Evolutionary conservation across 2,797 vertebrate genomes (phyloP).

Genomic region (Falco berigora): DNA sequence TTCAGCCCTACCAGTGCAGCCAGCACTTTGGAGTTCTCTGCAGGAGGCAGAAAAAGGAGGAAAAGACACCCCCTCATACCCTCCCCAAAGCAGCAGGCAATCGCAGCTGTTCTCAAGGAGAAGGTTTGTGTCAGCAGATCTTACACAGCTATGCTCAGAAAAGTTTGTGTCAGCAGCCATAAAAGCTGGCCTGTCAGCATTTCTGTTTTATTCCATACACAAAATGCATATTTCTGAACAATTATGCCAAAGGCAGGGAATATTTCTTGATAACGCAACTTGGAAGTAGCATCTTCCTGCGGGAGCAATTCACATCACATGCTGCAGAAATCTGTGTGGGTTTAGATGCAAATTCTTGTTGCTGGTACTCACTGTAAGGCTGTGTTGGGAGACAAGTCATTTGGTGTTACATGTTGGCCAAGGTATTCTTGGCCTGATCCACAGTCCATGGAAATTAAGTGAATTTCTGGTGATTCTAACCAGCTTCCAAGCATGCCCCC

Average conservation of each 20-base stretch:
- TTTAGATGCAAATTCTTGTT: background rate
- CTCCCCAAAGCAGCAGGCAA: constrained; percentile 25
- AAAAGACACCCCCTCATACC: background rate
- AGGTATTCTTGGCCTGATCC: background rate
- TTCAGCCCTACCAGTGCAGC: background rate
- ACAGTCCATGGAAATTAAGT: background rate
- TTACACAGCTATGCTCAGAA: constrained; percentile 32
- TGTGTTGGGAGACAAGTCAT: background rate
- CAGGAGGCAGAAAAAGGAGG: background rate
- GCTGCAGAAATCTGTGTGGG: background rate
- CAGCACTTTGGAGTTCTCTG: background rate
- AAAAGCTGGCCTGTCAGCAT: constrained; percentile 63
- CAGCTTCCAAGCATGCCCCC: background rate
- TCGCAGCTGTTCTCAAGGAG: constrained; percentile 59
- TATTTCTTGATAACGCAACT: constrained; percentile 27
- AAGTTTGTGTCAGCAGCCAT: constrained; percentile 64
- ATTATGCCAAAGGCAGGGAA: constrained; percentile 53
- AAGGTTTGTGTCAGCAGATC: constrained; percentile 66
- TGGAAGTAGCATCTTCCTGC: constrained; percentile 37
- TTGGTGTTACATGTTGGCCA: background rate
- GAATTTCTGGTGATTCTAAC: background rate
- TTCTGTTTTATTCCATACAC: constrained; percentile 51
- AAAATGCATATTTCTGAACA: constrained; percentile 47
- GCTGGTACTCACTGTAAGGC: background rate
- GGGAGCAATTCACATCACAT: background rate